Percentiles rank a stretch among this genome's conserved stretches.
Evolutionary conservation across 23 tunicate species (phyloP).

Genomic region (Styela clava): DNA sequence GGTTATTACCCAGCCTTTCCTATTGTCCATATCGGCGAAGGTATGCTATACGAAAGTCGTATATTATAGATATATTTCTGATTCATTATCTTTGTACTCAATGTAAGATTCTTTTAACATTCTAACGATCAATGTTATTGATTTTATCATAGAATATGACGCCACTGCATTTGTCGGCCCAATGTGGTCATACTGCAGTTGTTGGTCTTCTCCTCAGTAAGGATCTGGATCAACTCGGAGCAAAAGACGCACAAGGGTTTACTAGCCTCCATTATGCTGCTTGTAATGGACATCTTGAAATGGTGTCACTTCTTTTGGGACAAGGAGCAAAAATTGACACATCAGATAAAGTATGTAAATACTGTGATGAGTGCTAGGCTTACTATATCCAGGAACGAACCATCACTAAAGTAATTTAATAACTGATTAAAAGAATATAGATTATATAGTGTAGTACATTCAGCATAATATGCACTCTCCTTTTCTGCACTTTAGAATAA

Average conservation of each 20-base stretch:
- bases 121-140: no score
- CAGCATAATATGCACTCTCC: no score
- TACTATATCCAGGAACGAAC: background rate
- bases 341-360: slow-evolving; percentile 59
- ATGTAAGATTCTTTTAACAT: no score
- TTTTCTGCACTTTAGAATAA: slow-evolving; percentile 52
- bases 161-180: slow-evolving; percentile 83
- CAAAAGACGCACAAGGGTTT: slow-evolving; percentile 49
- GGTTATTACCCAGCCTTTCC: no score
- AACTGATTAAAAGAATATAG: background rate
- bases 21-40: no score
- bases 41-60: no score
- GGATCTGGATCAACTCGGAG: slow-evolving; percentile 59
- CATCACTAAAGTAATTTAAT: background rate
- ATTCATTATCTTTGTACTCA: no score
- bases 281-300: slow-evolving; percentile 70
- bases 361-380: background rate
- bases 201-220: slow-evolving; percentile 80
- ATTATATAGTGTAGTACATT: no score
- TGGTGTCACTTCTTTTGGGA: slow-evolving; percentile 79
- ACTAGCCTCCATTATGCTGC: slow-evolving; percentile 92
- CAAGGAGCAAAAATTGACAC: slow-evolving; percentile 72
- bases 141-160: slow-evolving; percentile 59
- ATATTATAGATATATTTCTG: no score
- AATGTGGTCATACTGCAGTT: slow-evolving; percentile 77